Base-by-base conservation (phyloP, 2,888 invertebrate species). In the Sicus ferrugineus region DNA sequence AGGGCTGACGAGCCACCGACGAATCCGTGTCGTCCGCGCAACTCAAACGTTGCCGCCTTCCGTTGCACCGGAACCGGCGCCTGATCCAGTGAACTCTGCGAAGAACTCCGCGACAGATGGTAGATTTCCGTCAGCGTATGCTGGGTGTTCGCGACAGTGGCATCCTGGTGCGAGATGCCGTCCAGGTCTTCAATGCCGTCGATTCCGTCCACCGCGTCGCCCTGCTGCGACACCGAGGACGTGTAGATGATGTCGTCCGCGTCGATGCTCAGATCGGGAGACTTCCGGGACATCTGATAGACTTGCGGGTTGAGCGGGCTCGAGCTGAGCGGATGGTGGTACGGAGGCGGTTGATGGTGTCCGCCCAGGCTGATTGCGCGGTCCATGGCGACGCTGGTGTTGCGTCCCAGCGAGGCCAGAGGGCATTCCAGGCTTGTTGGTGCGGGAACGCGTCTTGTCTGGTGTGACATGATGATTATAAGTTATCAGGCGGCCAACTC, bases 341-440 rank as follows among this genome's bases (percentile, higher is more conserved):
- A 84, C 62, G 83, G 80, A 56, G 84, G 81, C 70, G 83, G 81
- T 69, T 77, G 77, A 42, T 75, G 71, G 26, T 73, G 75, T 59
- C 84, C 78, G 65, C 83, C 77, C 58, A 59, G 30, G 31, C 21
- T 46, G 75, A 82, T 72, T 73, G 80, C 71, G 28, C 81, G 80
- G 73, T 84, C 83, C 70, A 83, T 76, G 48, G 80, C 83, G 3
- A 79, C 78, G 72, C 77, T 82, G 72, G 80, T 80, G 71, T 87
- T 85, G 71, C 88, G 86, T 50, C 89, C 89, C 74, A 89, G 82
- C 73, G 88, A 89, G 71, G 89, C 89, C 78, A 90, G 83, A 68
- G 90, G 89, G 81, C 89, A 90, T 77, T 88, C 87, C 79, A 87
- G 87, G 67, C 77, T 75, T 7, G 74, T 75, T 14, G 76, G 75